Conservation (phyloP, 2,888 invertebrate species). For the Aquatica leii region DNA sequence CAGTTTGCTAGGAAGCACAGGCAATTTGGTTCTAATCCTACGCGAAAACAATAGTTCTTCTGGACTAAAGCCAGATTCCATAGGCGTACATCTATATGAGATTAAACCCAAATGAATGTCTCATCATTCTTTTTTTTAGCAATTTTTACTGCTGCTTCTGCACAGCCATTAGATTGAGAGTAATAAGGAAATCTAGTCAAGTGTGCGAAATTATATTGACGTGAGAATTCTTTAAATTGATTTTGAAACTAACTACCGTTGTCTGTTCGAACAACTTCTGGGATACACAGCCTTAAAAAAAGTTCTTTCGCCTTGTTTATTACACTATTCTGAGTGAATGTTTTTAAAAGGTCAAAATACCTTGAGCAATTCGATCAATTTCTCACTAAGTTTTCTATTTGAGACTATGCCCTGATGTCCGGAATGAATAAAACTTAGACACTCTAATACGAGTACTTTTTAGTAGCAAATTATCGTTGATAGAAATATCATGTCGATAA, state of each 20-base stretch:
- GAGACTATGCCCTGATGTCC: neutral
- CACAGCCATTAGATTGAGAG: neutral
- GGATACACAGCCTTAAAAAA: neutral
- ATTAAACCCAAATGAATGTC: conserved; percentile 6
- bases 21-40: neutral
- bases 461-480: no score
- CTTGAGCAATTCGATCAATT: neutral
- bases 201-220: neutral
- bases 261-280: no score
- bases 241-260: conserved; percentile 10
- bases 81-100: neutral
- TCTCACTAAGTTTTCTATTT: neutral
- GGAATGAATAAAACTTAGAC: no score
- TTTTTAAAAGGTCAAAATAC: neutral
- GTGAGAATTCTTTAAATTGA: conserved; percentile 2
- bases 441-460: neutral
- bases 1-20: neutral
- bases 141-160: conserved; percentile 4
- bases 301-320: neutral
- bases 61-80: conserved; percentile 2
- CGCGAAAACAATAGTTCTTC: neutral
- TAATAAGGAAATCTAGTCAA: conserved; percentile 1
- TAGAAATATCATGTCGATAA: neutral
- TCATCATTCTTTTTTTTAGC: neutral
- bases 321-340: neutral